These are phyloP conservation scores for Clitarchus hookeri DNA, from an alignment of 2,888 invertebrate species.

Conservation along the genomic window DNA sequence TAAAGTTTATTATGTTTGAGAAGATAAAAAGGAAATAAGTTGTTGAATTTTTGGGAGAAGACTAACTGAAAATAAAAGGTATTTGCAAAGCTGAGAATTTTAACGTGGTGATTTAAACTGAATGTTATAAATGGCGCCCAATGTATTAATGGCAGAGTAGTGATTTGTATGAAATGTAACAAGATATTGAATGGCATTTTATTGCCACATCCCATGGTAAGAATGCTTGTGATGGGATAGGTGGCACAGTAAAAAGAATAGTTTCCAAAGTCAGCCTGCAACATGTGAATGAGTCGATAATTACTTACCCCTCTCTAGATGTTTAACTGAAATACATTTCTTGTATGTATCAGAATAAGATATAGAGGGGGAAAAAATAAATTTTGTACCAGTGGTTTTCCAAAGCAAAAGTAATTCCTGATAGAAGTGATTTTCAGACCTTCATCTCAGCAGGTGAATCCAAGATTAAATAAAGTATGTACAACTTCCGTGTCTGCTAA, in stretches of 20 bases:
- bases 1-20: too few species aligned
- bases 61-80: too few species aligned
- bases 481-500: background rate
- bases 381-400: background rate
- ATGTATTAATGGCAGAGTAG: too few species aligned
- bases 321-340: background rate
- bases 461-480: background rate
- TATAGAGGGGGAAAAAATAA: background rate
- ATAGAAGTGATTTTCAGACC: background rate
- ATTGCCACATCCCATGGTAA: constrained; percentile 15
- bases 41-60: too few species aligned
- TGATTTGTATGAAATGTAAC: too few species aligned
- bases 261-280: too few species aligned
- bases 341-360: background rate
- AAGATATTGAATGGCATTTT: background rate
- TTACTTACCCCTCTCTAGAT: background rate
- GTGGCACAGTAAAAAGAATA: too few species aligned
- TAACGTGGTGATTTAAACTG: too few species aligned
- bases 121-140: too few species aligned
- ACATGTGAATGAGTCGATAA: background rate
- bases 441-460: background rate
- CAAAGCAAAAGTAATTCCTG: background rate
- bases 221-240: background rate
- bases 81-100: too few species aligned
- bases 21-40: too few species aligned